Base-by-base conservation (phyloP, 2,888 invertebrate genomes). In the Meganola albula region DNA sequence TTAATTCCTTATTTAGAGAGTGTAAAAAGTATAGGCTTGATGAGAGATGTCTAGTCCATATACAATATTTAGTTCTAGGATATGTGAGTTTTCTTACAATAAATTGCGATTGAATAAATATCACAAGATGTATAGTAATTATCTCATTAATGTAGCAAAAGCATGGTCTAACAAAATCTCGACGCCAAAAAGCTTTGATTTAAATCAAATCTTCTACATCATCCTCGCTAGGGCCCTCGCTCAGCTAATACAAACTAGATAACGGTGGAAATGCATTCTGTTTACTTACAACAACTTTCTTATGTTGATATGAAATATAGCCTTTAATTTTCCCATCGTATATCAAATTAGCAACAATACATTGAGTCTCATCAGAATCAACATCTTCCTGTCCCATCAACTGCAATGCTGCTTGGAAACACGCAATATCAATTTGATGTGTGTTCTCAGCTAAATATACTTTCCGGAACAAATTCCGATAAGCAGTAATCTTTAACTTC, bases 301-400 rank as follows among this genome's bases (percentile, higher is more conserved):
- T 93, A 77, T 99, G 98, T 56, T 96, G 95, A 80, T 97, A 94
- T 1, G 98, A 98, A 63, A 99, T 97, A 74, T 99, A 99, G 0
- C 99, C 99, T 74, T 98, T 98, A 54, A 99, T 96, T 86, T 97
- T 98, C 12, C 96, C 96, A 77, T 98, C 97, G 65, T 91, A 96
- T 58, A 99, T 99, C 32, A 99, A 89, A 87, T 98, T 99, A 1
- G 98, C 97, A 2, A 99, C 91, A 58, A 99, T 95, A 75, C 99
- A 99, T 58, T 97, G 95, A 0, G 97, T 95, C 74, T 99, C 98
- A 70, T 98, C 98, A 52, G 93, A 88, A 68, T 97, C 96, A 2
- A 97, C 93, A 62, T 97, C 96, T 18, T 90, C 91, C 43, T 93
- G 90, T 5, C 95, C 94, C 63, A 94, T 91, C 71, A 92, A 90